These are phyloP conservation scores for Microcebus jonahi DNA, from an alignment of 2,113 vertebrate species.

Conservation along the genomic window DNA sequence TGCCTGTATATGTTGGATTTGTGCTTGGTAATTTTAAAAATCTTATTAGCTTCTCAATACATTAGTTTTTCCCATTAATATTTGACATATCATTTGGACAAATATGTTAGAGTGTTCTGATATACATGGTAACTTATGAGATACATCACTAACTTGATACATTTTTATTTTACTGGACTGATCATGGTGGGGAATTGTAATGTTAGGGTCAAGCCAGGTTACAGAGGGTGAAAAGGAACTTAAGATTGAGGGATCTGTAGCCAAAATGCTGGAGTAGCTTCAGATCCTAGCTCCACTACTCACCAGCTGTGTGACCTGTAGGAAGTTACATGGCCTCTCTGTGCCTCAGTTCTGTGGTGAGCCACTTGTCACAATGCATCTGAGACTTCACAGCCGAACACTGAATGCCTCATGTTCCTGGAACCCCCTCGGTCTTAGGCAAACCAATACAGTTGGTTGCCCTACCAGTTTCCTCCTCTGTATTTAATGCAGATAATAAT, in stretches of 20 bases:
- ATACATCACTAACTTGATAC: background rate
- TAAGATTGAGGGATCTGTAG: background rate
- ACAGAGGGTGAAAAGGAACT: background rate
- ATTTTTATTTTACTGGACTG: background rate
- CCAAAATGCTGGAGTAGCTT: background rate
- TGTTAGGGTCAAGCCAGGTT: background rate
- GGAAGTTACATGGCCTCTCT: background rate
- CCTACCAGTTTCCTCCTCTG: too few species aligned
- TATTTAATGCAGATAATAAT: background rate
- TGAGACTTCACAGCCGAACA: background rate
- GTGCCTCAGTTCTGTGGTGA: background rate
- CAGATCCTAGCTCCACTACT: background rate
- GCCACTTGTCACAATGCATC: background rate
- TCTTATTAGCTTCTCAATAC: background rate
- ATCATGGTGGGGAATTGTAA: background rate
- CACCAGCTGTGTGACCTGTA: background rate
- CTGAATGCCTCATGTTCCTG: background rate
- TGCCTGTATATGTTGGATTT: background rate
- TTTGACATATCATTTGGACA: background rate
- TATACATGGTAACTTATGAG: background rate
- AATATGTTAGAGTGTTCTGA: background rate
- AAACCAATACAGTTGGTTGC: rapidly evolving
- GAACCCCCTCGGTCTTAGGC: background rate
- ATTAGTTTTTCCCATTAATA: background rate
- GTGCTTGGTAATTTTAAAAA: background rate